Base-by-base conservation (phyloP, 1,140 invertebrate species). In the Heliconius hermathena region DNA sequence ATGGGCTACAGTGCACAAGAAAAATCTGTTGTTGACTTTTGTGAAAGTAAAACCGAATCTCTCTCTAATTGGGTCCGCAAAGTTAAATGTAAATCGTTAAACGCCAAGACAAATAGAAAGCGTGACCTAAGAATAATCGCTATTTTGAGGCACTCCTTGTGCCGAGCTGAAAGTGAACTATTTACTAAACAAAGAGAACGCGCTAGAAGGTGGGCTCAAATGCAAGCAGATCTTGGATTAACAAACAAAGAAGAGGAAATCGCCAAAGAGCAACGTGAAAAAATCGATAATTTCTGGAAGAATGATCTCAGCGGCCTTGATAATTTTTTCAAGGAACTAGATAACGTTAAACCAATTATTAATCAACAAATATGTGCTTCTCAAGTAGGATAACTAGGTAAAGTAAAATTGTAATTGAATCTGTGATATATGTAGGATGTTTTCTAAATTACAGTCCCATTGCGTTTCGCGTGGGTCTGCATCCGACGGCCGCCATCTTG, bases 401-500 rank as follows among this genome's bases (percentile, higher is more conserved):
- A 91, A 81, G 88, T 93, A 88, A 87, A 76, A 85, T 81, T 83
- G 82, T 86, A 83, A 89, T 88, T 91, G 92, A 85, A 90, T 89
- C 93, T 94, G 92, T 94, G 93, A 94, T 94, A 93, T 93, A 93
- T 91, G 92, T 90, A 92, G 92, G 91, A 92, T 92, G 88, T 94
- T 94, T 94, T 93, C 92, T 94, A 94, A 93, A 93, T 94, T 94
- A 94, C 93, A 94, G 93, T 93, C 93, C 93, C 92, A 94, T 94
- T 94, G 93, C 93, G 91, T 93, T 93, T 93, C 93, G 93, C 93
- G 93, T 94, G 93, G 93, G 93, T 91, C 92, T 93, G 92, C 91
- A 91, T 92, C 91, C 88, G 87, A 88, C 88, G 90, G 93, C 92
- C 93, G 93, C 93, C 93, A 94, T 94, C 91, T 94, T 94, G 91